Evolutionary conservation across 2,888 invertebrate species (phyloP).

Genomic region (Cephus nigrinus): DNA sequence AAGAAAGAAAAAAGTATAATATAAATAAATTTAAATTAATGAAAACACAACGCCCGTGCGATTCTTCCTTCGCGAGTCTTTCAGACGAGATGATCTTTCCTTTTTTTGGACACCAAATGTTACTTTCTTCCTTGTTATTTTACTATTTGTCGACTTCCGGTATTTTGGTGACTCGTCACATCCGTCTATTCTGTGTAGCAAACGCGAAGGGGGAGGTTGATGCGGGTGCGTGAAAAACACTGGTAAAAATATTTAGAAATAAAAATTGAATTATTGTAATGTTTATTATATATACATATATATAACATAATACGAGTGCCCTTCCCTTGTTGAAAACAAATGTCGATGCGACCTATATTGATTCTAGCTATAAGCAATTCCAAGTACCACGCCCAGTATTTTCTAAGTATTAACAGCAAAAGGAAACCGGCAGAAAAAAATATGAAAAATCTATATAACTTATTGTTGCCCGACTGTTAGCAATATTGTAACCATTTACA

Average conservation of each 20-base stretch:
- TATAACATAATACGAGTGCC: slow-evolving; percentile 46
- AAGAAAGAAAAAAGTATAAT: neutral
- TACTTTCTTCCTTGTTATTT: neutral
- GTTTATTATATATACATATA: slow-evolving; percentile 27
- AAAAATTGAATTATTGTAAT: neutral
- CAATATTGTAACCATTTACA: neutral
- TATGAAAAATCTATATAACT: neutral
- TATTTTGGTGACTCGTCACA: neutral
- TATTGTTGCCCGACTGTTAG: slow-evolving; percentile 17
- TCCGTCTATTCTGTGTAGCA: neutral
- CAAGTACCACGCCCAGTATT: slow-evolving; percentile 59
- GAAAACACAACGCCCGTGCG: neutral
- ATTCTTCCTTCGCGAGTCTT: neutral
- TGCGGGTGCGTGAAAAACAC: neutral
- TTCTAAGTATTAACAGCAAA: slow-evolving; percentile 48
- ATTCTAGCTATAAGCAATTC: slow-evolving; percentile 40
- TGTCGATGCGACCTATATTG: slow-evolving; percentile 39
- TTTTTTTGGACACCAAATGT: neutral
- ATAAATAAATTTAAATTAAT: neutral
- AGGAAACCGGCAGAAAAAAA: slow-evolving; percentile 10
- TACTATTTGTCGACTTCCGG: neutral
- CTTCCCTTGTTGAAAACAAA: slow-evolving; percentile 44
- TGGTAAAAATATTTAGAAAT: neutral
- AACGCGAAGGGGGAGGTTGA: neutral
- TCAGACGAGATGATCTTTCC: neutral